Percentiles rank a stretch among this genome's conserved stretches.
These are phyloP conservation scores for Pithys albifrons DNA, from an alignment of 2,113 vertebrate species.

Conservation along the genomic window DNA sequence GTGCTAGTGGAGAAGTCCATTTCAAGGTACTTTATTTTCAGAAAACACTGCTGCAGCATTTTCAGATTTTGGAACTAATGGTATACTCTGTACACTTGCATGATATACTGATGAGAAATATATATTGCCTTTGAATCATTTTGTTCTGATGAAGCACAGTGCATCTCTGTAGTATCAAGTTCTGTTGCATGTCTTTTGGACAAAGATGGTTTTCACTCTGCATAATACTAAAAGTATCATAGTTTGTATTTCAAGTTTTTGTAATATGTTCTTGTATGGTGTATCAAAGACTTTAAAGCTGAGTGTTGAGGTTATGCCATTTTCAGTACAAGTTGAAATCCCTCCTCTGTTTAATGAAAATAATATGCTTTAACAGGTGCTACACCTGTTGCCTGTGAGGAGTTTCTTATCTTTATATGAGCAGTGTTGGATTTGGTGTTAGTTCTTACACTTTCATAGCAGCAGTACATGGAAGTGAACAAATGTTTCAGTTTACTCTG, in stretches of 20 bases:
- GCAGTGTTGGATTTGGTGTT: neutral
- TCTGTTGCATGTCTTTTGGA: neutral
- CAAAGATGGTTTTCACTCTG: neutral
- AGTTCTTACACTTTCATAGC: neutral
- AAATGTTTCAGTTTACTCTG: constrained; percentile 1
- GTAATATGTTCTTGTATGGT: neutral
- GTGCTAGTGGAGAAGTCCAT: neutral
- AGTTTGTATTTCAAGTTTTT: neutral
- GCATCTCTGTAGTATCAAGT: neutral
- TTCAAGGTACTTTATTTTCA: neutral
- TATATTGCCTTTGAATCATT: neutral
- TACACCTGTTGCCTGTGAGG: neutral
- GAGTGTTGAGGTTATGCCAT: neutral
- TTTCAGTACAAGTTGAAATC: neutral
- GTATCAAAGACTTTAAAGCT: neutral
- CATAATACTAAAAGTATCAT: neutral
- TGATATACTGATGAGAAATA: neutral
- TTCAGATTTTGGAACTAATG: neutral
- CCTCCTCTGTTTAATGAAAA: neutral
- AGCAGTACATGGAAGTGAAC: neutral
- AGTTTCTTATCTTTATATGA: neutral
- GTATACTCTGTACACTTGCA: neutral
- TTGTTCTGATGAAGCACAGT: neutral
- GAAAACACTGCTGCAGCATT: neutral
- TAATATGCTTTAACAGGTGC: neutral